phyloP scores from a whole-genome alignment of 2,113 vertebrate species.

The Syngnathus floridae region DNA sequence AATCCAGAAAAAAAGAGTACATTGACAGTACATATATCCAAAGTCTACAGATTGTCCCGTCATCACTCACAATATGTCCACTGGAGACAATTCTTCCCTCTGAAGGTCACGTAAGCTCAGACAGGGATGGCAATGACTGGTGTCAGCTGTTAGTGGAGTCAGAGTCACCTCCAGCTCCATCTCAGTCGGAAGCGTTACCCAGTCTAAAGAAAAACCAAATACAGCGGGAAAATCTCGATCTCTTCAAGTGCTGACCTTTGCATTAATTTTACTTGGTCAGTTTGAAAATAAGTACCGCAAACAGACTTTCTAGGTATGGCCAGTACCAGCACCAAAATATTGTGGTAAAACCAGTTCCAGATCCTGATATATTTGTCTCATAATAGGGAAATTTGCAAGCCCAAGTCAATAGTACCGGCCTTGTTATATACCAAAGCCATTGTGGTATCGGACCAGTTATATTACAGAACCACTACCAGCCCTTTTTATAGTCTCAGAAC shows the following conservation, averaged over 20 bases:
- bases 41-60: neutral
- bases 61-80: constrained; percentile 40
- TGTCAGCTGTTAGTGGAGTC: constrained; percentile 14
- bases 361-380: too few relatives aligned
- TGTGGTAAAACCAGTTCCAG: too few relatives aligned
- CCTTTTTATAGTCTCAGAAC: neutral
- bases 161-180: constrained; percentile 62
- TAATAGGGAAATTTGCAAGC: neutral
- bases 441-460: neutral
- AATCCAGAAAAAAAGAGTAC: neutral
- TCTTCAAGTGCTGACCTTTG: neutral
- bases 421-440: neutral
- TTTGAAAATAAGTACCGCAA: neutral
- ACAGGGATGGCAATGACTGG: constrained; percentile 4
- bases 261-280: neutral
- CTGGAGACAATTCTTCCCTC: constrained; percentile 38
- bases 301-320: neutral
- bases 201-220: constrained; percentile 29
- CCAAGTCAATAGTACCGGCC: neutral
- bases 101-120: constrained; percentile 32
- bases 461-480: neutral
- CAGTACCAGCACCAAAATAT: neutral
- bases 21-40: neutral
- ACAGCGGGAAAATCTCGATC: neutral
- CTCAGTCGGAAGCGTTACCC: constrained; percentile 29